Evolutionary conservation across 2,888 invertebrate genomes (phyloP), one percentile per base, ranked within the genome.

Genomic region (Strigamia maritima): DNA sequence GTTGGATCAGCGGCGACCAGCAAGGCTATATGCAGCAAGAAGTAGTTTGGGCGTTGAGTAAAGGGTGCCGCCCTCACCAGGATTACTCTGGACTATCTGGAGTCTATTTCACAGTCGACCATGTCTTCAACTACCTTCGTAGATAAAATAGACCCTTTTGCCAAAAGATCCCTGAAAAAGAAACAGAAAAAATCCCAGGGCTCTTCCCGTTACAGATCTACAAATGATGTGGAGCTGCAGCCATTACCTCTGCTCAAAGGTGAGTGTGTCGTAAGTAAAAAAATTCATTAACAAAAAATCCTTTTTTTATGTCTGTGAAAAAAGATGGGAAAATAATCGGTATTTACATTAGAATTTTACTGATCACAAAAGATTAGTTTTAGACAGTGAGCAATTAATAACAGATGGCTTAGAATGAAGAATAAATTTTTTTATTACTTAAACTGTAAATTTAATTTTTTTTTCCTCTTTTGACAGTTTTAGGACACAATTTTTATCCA

Each of bases 81-180:
- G 28, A 38, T 75, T 40, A 75, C 40, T 77, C 77, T 49, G 44
- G 54, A 77, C 77, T 77, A 28, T 31, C 28, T 44, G 28, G 28
- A 60, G 31, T 28, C 28, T 7, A 22, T 38, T 40, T 22, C 31
- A 35, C 22, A 19, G n/a, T 28, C 65, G 22, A 78, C 60, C 65
- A 78, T 78, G 78, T 78, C 78, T 65, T 49, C 77, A 49, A 77
- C 38, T 49, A 92, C 94, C 88, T 95, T 97, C 90, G 97, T 97
- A 89, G 98, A 98, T 91, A 94, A 97, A 89, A 98, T 98, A 90
- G 98, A 98, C 90, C 98, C 98, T 86, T 98, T 98, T 89, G 94
- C 95, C 85, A 98, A 98, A 90, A 92, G 97, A 87, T 97, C 98
- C 85, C 89, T 97, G 85, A 96, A 97, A 90, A 96, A 98, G 90